Evolutionary conservation across 2,113 vertebrate genomes (phyloP), one percentile per base, ranked within the genome.

Genomic region (Struthidea cinerea): DNA sequence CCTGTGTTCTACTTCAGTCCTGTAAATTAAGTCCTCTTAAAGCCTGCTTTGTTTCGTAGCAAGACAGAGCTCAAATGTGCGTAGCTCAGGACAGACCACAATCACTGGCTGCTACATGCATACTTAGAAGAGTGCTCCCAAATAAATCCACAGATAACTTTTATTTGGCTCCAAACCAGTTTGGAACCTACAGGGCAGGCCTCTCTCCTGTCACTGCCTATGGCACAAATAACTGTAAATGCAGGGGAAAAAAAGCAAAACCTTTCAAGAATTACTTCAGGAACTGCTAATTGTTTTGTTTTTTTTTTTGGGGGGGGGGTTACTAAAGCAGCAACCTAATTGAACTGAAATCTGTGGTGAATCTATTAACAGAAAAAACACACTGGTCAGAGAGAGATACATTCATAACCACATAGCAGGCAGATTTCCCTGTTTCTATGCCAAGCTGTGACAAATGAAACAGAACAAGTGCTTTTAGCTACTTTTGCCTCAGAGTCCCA

Each of bases 381-480:
- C 30, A 6, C 26, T 46, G 55, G 16, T 41, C 4, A 3, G 39
- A 32, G 10, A 8, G 17, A 47, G 28, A 10, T 24, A 15, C 20
- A 7, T 47, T 39, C 14, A 1, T 52, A 65, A 61, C 37, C 37
- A 44, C 28, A 49, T 13, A 39, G 37, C 1, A 30, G 39, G 21
- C 47, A 67, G 61, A 33, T 75, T 71, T 75, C 56, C 50, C 20
- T 10, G 7, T 74, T 90, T 59, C 30, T 46, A 1, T 64, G 50
- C 35, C 30, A 53, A 27, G 47, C 6, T 2, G 5, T 57, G 35
- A 68, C 53, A 63, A 0, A 1, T 1, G 1, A 74, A 93, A 35
- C 18, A 69, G 33, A 85, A 23, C 7, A n/a, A 69, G 27, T 17
- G 35, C 26, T 55, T 49, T 73, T 35, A 30, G 32, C 24, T 70